These are phyloP conservation scores for Rhombomys opimus DNA, from an alignment of 2,113 vertebrate genomes.

Conservation along the genomic window DNA sequence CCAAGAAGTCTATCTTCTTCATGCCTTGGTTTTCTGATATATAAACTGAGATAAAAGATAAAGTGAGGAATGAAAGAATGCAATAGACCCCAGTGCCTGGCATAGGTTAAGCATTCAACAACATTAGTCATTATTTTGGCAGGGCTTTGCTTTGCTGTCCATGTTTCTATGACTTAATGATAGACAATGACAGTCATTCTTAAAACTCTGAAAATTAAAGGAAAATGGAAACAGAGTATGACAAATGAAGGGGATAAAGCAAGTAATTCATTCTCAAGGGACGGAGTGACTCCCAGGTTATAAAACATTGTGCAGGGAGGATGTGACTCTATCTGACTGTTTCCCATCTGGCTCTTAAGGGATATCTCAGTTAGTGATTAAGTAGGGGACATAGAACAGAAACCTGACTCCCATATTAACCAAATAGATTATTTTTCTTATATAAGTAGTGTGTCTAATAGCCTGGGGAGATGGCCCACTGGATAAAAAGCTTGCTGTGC, in stretches of 20 bases:
- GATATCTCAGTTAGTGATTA: background rate
- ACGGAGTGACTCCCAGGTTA: background rate
- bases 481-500: background rate
- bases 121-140: conserved; percentile 61
- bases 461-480: background rate
- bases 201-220: conserved; percentile 33
- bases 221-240: conserved; percentile 32
- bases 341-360: background rate
- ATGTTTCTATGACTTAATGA: background rate
- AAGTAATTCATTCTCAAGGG: background rate
- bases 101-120: conserved; percentile 7
- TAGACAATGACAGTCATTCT: conserved; percentile 44
- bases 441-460: background rate
- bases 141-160: background rate
- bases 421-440: background rate
- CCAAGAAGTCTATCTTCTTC: background rate
- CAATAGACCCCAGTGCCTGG: background rate
- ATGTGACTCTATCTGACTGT: background rate
- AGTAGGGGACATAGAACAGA: background rate
- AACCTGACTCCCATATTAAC: background rate
- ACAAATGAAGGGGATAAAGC: conserved; percentile 18
- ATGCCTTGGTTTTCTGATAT: conserved; percentile 45
- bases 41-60: conserved; percentile 46
- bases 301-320: background rate
- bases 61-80: conserved; percentile 38